Conservation (phyloP, 2,797 vertebrate species). For the Lemur catta region DNA sequence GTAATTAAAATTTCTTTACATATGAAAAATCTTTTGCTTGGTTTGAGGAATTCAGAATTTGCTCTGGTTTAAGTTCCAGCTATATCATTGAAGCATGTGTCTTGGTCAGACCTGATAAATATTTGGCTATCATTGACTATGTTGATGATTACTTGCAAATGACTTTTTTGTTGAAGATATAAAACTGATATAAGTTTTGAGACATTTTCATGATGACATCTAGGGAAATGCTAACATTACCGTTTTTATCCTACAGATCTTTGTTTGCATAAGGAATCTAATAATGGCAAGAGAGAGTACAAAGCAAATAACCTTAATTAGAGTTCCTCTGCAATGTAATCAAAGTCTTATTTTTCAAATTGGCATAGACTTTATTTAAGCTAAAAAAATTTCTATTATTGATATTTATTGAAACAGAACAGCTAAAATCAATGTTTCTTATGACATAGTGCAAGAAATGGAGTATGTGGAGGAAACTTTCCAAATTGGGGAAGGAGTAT, state of each 20-base stretch:
- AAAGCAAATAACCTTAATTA: not conserved
- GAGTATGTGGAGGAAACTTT: not conserved
- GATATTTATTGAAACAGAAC: constrained; percentile 27
- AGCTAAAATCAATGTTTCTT: constrained; percentile 16
- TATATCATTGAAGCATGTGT: not conserved
- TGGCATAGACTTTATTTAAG: not conserved
- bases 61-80: not conserved
- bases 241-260: not conserved
- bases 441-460: not conserved
- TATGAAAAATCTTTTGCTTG: not conserved
- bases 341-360: constrained; percentile 25
- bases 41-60: not conserved
- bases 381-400: constrained; percentile 3
- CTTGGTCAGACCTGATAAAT: not conserved
- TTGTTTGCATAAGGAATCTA: not conserved
- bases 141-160: not conserved
- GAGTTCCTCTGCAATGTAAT: not conserved
- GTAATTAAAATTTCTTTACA: not conserved
- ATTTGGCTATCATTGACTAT: not conserved
- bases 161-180: not conserved
- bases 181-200: not conserved
- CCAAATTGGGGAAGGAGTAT: not conserved
- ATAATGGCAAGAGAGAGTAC: not conserved
- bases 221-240: not conserved
- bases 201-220: not conserved